Evolutionary conservation across 2,113 vertebrate species (phyloP).

Genomic region (Lanius ludovicianus): DNA sequence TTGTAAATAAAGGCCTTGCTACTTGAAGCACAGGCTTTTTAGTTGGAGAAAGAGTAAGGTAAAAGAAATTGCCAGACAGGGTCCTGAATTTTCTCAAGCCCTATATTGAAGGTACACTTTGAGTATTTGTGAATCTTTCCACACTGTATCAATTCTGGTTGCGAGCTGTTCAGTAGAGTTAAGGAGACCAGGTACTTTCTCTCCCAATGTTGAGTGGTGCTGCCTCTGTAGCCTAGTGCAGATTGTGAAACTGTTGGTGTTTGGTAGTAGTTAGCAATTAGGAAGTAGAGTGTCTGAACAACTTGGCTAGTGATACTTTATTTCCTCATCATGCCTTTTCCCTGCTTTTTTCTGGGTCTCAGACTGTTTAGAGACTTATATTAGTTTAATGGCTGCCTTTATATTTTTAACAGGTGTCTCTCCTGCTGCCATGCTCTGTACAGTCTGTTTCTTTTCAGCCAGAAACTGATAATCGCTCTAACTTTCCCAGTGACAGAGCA

Average conservation of each 20-base stretch:
- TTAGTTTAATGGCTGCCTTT: not conserved
- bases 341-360: not conserved
- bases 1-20: not conserved
- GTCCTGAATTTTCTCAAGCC: not conserved
- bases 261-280: not conserved
- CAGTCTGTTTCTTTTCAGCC: slow-evolving; percentile 96
- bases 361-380: not conserved
- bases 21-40: not conserved
- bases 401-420: slow-evolving; percentile 78
- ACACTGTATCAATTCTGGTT: not conserved
- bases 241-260: not conserved
- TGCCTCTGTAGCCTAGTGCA: not conserved
- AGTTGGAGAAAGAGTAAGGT: not conserved
- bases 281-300: not conserved
- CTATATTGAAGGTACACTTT: not conserved
- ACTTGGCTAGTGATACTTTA: not conserved
- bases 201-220: not conserved
- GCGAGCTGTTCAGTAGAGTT: not conserved
- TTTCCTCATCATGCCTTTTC: not conserved
- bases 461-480: slow-evolving; percentile 95
- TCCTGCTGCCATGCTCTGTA: slow-evolving; percentile 81
- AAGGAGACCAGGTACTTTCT: not conserved
- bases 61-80: not conserved
- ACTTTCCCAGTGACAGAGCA: slow-evolving; percentile 91
- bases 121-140: not conserved